These are phyloP conservation scores for Stichodactyla helianthus DNA, from an alignment of 64 coral and sea anemone species.

Conservation along the genomic window DNA sequence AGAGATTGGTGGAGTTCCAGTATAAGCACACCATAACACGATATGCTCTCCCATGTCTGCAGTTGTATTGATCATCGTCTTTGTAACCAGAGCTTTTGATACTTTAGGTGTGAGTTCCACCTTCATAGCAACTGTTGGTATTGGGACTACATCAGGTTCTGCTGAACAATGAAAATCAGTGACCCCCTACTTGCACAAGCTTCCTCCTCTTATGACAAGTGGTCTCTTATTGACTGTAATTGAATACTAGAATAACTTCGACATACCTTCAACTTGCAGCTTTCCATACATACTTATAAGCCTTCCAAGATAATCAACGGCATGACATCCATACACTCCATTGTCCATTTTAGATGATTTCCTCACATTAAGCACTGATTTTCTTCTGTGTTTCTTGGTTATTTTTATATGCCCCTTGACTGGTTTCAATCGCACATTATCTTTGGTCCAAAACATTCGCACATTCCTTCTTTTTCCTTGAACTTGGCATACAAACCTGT, in stretches of 20 bases:
- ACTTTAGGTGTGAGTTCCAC: background rate
- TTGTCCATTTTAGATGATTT: constrained; percentile 12
- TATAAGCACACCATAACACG: constrained; percentile 25
- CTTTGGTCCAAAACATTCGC: constrained; percentile 29
- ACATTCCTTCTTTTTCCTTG: constrained; percentile 14
- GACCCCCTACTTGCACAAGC: too few species aligned
- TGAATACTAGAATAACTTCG: background rate
- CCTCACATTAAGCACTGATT: constrained; percentile 13
- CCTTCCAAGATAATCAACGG: background rate
- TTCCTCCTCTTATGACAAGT: too few species aligned
- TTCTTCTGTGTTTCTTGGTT: background rate
- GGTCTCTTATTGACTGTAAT: too few species aligned
- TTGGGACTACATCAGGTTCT: background rate
- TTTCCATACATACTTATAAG: constrained; percentile 9
- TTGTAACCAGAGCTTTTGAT: background rate
- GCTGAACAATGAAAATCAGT: background rate
- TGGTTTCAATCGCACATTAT: background rate
- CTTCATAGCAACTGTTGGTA: background rate
- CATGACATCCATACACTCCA: constrained; percentile 48
- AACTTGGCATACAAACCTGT: constrained; percentile 34
- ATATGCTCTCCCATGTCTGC: constrained; percentile 39
- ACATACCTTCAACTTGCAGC: constrained; percentile 26
- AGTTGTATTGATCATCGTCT: constrained; percentile 11
- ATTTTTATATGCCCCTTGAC: constrained; percentile 10
- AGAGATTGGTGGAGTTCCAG: constrained; percentile 24